These are phyloP conservation scores for Acleris sparsana DNA, from an alignment of 2,888 invertebrate species.

Conservation along the genomic window DNA sequence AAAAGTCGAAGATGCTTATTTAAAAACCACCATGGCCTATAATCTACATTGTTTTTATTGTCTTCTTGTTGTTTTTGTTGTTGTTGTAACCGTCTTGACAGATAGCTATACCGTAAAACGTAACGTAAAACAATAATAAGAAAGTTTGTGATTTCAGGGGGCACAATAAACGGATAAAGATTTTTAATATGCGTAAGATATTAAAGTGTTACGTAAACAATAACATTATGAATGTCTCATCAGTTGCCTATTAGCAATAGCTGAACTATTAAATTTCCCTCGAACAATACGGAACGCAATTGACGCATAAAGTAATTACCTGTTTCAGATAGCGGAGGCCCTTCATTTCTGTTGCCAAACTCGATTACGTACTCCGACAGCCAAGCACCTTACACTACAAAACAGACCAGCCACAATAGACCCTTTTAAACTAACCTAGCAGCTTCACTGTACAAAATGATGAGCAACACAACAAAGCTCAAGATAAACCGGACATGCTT, in stretches of 20 bases:
- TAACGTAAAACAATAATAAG: too few species aligned
- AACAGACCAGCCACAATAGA: slow-evolving; percentile 45
- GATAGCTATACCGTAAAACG: too few species aligned
- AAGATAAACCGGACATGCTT: slow-evolving; percentile 50
- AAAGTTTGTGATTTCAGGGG: too few species aligned
- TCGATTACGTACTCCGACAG: slow-evolving; percentile 75
- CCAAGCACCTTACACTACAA: slow-evolving; percentile 57
- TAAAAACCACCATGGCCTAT: too few species aligned
- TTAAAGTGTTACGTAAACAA: too few species aligned
- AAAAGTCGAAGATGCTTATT: too few species aligned
- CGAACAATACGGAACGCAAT: slow-evolving; percentile 58
- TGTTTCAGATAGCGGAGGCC: slow-evolving; percentile 70
- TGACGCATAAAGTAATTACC: slow-evolving; percentile 74
- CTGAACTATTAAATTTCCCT: slow-evolving; percentile 42
- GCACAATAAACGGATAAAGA: too few species aligned
- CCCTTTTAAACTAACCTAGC: slow-evolving; percentile 9
- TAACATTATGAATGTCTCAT: neutral
- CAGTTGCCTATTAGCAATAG: slow-evolving; percentile 13
- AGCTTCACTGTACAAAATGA: slow-evolving; percentile 45
- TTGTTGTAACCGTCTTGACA: too few species aligned
- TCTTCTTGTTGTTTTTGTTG: too few species aligned
- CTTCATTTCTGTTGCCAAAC: slow-evolving; percentile 75
- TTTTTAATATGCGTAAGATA: too few species aligned
- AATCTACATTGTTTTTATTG: too few species aligned
- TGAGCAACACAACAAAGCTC: slow-evolving; percentile 51